Evolutionary conservation across 2,888 invertebrate genomes (phyloP).

Genomic region (Eumerus sabulonum): DNA sequence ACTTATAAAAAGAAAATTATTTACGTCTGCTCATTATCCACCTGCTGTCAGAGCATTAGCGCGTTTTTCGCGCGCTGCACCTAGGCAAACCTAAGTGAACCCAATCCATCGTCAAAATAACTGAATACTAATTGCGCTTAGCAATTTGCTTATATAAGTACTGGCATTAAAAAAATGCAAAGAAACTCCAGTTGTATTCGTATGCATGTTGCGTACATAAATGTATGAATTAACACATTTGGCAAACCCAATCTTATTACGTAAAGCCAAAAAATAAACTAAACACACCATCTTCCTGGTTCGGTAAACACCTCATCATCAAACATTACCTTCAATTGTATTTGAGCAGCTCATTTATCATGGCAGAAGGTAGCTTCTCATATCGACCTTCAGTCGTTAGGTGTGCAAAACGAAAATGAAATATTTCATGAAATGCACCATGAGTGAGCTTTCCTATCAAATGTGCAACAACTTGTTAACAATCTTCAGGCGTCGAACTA

Average conservation of each 20-base stretch:
- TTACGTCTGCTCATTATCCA: too few relatives aligned
- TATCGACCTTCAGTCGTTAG: conserved; percentile 7
- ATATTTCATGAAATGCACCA: neutral
- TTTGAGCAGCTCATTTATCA: conserved; percentile 27
- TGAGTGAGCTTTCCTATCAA: conserved; percentile 16
- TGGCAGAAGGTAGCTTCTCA: neutral
- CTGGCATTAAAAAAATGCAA: too few relatives aligned
- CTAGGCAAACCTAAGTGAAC: too few relatives aligned
- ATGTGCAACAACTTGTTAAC: conserved; percentile 26
- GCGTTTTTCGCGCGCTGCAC: too few relatives aligned
- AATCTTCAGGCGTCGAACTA: conserved; percentile 23
- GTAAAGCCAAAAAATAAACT: conserved; percentile 14
- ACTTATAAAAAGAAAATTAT: too few relatives aligned
- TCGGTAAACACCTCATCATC: conserved; percentile 13
- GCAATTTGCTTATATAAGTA: too few relatives aligned
- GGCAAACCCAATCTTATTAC: conserved; percentile 29
- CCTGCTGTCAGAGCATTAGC: too few relatives aligned
- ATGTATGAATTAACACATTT: conserved; percentile 39
- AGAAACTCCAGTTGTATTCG: too few relatives aligned
- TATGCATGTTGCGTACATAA: too few relatives aligned
- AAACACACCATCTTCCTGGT: conserved; percentile 43
- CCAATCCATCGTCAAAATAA: too few relatives aligned
- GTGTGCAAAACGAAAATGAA: neutral
- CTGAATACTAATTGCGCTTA: too few relatives aligned
- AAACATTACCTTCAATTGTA: too few relatives aligned